These are phyloP conservation scores for Rhynchopsitta pachyrhyncha DNA, from an alignment of 2,113 vertebrate genomes.

Conservation along the genomic window DNA sequence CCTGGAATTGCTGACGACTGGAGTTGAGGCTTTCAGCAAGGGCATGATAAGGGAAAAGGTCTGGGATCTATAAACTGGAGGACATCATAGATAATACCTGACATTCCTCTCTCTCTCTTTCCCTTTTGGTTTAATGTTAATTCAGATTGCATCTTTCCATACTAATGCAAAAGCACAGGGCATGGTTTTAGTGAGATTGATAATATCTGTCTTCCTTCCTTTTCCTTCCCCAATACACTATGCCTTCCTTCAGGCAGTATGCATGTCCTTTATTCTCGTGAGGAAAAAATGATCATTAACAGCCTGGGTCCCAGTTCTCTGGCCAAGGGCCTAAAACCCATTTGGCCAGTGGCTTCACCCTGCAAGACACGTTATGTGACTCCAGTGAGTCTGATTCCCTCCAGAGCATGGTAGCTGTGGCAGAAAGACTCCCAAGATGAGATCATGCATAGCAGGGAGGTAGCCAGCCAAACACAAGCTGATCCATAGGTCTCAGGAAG, in stretches of 20 bases:
- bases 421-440: accelerated
- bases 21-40: neutral
- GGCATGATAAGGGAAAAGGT: neutral
- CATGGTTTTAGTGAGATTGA: neutral
- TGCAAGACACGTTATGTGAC: accelerated
- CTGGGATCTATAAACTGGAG: neutral
- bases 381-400: neutral
- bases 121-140: neutral
- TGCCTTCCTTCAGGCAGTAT: neutral
- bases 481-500: accelerated
- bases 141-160: neutral
- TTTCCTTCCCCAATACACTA: neutral
- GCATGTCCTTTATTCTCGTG: neutral
- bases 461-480: neutral
- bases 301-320: neutral
- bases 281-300: neutral
- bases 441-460: accelerated
- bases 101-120: neutral
- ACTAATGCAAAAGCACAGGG: neutral
- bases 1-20: neutral
- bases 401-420: neutral
- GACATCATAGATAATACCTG: neutral
- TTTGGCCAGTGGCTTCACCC: neutral
- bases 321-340: neutral
- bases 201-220: neutral